Evolutionary conservation across 1,140 invertebrate genomes (phyloP).

Genomic region (Macrosteles quadrilineatus): DNA sequence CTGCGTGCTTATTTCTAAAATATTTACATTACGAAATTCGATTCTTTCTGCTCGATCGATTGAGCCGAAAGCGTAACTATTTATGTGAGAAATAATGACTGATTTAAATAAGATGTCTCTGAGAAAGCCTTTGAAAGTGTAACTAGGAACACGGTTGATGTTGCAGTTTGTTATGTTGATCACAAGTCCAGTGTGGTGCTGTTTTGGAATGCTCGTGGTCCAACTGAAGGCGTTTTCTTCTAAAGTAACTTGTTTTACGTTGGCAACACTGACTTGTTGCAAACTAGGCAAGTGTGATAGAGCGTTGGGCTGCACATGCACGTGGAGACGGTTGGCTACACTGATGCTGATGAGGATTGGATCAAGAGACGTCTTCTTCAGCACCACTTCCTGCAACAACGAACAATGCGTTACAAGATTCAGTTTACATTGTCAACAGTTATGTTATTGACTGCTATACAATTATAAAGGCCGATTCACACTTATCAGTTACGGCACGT

Average conservation of each 20-base stretch:
- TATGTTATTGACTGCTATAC: no score
- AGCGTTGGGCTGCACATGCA: slow-evolving; percentile 25
- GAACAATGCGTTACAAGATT: no score
- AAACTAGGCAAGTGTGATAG: slow-evolving; percentile 48
- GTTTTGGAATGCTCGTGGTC: slow-evolving; percentile 48
- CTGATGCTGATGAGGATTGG: slow-evolving; percentile 18
- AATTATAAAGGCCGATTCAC: no score
- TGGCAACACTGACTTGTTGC: slow-evolving; percentile 52
- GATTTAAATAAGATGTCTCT: slow-evolving; percentile 65
- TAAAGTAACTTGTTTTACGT: slow-evolving; percentile 54
- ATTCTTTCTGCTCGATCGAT: slow-evolving; percentile 57
- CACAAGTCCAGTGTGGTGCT: slow-evolving; percentile 45
- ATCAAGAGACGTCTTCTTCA: background rate
- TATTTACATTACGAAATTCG: slow-evolving; percentile 55
- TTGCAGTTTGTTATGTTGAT: slow-evolving; percentile 50
- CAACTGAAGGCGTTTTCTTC: slow-evolving; percentile 43
- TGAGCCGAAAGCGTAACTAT: slow-evolving; percentile 72
- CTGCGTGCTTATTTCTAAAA: slow-evolving; percentile 65
- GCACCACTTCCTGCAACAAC: background rate
- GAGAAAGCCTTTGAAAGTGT: slow-evolving; percentile 68
- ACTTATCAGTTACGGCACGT: no score
- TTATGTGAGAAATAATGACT: slow-evolving; percentile 60
- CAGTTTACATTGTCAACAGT: no score
- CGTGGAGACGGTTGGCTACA: slow-evolving; percentile 36
- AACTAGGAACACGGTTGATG: slow-evolving; percentile 62